Conservation (phyloP, 2,888 invertebrate species). For the Cataglyphis albicans region DNA sequence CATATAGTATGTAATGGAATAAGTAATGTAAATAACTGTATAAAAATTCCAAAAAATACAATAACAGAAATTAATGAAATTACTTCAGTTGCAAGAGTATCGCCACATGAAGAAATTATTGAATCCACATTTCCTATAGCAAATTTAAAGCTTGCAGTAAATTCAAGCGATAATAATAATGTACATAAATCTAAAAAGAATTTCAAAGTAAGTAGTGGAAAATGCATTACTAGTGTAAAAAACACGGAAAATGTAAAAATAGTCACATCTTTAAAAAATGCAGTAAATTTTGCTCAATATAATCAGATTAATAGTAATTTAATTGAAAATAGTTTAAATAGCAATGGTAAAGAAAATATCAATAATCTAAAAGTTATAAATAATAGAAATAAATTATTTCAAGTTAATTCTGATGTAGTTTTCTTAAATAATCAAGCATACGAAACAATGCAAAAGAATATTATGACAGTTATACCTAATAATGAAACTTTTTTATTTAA, state of each 20-base stretch:
- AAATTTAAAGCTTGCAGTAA: slow-evolving; percentile 22
- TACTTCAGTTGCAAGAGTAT: no score
- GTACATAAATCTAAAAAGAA: no score
- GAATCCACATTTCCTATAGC: slow-evolving; percentile 49
- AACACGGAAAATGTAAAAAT: background rate
- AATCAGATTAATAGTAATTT: background rate
- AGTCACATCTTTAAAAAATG: background rate
- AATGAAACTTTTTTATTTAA: background rate
- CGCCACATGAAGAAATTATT: background rate
- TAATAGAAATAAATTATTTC: background rate
- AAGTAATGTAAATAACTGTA: background rate
- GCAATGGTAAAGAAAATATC: background rate
- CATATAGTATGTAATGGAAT: background rate
- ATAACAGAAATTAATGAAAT: background rate
- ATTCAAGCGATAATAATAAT: background rate
- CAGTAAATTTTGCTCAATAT: background rate
- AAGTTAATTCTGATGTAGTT: background rate
- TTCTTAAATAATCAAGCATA: background rate
- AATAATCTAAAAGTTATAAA: no score
- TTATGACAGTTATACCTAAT: slow-evolving; percentile 60
- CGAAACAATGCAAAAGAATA: slow-evolving; percentile 34
- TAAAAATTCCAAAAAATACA: background rate
- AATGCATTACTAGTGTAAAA: slow-evolving; percentile 2
- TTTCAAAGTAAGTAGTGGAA: background rate
- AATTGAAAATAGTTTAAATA: background rate